phyloP scores from a whole-genome alignment of 2,888 invertebrate genomes.

The Micoletzkya japonica region DNA sequence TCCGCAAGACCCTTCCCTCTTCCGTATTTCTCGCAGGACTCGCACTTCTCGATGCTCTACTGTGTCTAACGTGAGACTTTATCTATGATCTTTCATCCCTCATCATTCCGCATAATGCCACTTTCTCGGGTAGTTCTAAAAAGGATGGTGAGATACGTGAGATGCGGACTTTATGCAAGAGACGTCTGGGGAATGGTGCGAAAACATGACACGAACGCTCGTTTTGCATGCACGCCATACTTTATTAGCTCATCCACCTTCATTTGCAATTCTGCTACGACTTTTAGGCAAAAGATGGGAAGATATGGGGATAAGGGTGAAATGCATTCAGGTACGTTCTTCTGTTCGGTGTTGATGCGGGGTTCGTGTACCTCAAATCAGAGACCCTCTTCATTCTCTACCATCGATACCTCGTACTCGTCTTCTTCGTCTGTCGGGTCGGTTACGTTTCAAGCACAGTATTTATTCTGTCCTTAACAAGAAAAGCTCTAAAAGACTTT shows the following conservation, averaged over 20 bases:
- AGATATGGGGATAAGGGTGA: neutral
- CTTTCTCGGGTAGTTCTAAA: too few species aligned
- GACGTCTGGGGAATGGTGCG: too few species aligned
- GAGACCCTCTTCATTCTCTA: constrained; percentile 42
- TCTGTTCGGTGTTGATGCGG: constrained; percentile 50
- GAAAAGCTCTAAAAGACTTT: neutral
- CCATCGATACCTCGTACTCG: constrained; percentile 42
- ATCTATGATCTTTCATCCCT: too few species aligned
- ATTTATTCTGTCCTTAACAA: neutral
- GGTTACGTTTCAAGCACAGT: neutral
- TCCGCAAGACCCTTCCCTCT: constrained; percentile 42
- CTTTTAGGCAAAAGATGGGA: neutral
- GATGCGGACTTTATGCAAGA: too few species aligned
- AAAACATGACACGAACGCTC: too few species aligned
- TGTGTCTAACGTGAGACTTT: constrained; percentile 39
- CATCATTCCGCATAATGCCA: too few species aligned
- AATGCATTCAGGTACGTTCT: constrained; percentile 35
- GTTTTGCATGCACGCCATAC: neutral
- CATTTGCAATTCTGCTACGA: neutral
- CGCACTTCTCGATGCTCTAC: constrained; percentile 38
- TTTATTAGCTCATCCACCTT: neutral
- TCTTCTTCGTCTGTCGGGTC: constrained; percentile 44
- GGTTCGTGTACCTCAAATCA: constrained; percentile 21
- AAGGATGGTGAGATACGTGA: too few species aligned
- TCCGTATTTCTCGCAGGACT: constrained; percentile 45